Percentiles rank a stretch among this genome's conserved stretches.
phyloP scores from a whole-genome alignment of 2,888 invertebrate genomes.

The Sisyra terminalis region DNA sequence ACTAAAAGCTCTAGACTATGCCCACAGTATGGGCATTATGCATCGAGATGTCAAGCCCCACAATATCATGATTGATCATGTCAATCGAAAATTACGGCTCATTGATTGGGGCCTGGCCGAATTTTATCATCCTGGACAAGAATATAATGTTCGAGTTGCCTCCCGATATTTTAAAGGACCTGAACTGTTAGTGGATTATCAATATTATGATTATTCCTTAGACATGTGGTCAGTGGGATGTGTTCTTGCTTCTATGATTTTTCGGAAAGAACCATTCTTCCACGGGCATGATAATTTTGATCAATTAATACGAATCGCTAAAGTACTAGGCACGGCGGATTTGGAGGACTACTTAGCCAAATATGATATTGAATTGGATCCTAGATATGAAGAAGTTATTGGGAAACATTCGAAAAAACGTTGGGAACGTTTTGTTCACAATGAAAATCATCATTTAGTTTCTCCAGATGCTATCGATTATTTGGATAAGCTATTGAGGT shows the following conservation, averaged over 20 bases:
- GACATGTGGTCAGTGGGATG: conserved; percentile 35
- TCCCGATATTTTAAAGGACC: conserved; percentile 56
- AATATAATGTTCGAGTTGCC: conserved; percentile 54
- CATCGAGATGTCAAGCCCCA: conserved; percentile 49
- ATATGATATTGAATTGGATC: conserved; percentile 6
- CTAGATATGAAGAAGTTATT: conserved; percentile 1
- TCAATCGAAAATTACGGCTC: conserved; percentile 44
- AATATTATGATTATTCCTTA: conserved; percentile 28
- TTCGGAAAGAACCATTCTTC: conserved; percentile 54
- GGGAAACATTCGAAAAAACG: conserved; percentile 5
- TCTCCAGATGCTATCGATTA: conserved; percentile 87
- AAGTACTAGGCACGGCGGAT: conserved; percentile 13
- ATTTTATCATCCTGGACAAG: conserved; percentile 53
- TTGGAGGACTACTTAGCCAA: conserved; percentile 4
- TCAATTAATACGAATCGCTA: conserved; percentile 24
- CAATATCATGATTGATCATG: conserved; percentile 73
- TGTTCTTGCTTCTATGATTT: conserved; percentile 57
- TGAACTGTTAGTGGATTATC: conserved; percentile 48
- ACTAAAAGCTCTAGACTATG: conserved; percentile 26
- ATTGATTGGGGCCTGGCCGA: conserved; percentile 59
- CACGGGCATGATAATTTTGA: conserved; percentile 30
- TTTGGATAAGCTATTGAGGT: conserved; percentile 86
- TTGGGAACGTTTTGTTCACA: conserved; percentile 7
- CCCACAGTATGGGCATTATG: conserved; percentile 16
- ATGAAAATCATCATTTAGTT: conserved; percentile 7